Evolutionary conservation across 2,888 invertebrate genomes (phyloP).

Genomic region (Hermaeophaga mercurialis): DNA sequence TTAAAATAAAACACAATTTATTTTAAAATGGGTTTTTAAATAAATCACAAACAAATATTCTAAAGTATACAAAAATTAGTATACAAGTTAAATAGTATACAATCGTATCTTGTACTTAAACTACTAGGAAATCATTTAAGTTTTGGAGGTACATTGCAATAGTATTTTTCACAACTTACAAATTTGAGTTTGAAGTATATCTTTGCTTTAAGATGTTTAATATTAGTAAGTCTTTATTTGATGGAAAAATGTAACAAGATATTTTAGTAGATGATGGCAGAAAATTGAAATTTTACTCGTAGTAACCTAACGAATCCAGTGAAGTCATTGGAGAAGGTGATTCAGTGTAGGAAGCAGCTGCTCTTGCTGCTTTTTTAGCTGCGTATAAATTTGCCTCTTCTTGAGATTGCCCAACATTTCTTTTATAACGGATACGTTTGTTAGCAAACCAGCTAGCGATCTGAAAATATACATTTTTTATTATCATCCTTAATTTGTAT

Average conservation of each 20-base stretch:
- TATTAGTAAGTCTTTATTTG: no score
- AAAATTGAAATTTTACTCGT: background rate
- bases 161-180: no score
- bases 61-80: background rate
- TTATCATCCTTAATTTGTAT: no score
- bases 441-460: constrained; percentile 25
- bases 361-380: constrained; percentile 13
- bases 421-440: constrained; percentile 24
- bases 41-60: background rate
- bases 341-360: background rate
- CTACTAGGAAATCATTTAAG: background rate
- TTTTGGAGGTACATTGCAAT: no score
- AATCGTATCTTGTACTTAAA: background rate
- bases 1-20: background rate
- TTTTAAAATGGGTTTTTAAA: background rate
- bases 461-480: constrained; percentile 7
- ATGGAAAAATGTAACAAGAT: no score
- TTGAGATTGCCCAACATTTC: constrained; percentile 17
- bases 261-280: no score
- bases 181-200: no score
- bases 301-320: background rate
- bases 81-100: background rate
- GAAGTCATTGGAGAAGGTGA: background rate
- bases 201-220: no score
- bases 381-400: constrained; percentile 16